Evolutionary conservation across 2,797 vertebrate genomes (phyloP), one percentile per base, ranked within the genome.

Genomic region (Diglossa cyanea): DNA sequence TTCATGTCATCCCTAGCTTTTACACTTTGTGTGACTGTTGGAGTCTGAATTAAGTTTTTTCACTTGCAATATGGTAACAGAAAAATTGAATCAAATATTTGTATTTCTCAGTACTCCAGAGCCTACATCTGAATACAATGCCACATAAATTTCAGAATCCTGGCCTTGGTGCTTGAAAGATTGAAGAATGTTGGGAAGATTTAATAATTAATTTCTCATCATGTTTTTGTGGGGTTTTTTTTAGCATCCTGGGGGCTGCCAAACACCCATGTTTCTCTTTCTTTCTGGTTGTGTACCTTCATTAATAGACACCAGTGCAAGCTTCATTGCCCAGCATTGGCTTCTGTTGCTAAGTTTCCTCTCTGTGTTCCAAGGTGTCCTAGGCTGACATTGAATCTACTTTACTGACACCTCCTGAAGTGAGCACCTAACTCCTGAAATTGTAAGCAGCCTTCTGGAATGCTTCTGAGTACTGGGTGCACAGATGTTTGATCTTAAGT

Each of bases 341-440:
- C 25, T 90, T 39, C 7, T 60, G 23, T 31, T 33, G 7, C 21
- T 40, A 6, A 0, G 1, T 5, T 33, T 20, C 12, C 25, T 42
- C 40, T 62, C 7, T 47, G 5, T 1, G 1, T 50, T 77, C 26
- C 13, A 14, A 17, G 26, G 8, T 37, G 9, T 53, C 16, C n/a
- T 31, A 24, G 26, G 13, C 6, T 48, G 44, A 10, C 4, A 8
- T 1, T 4, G 28, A 66, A 18, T 26, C 44, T 53, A 5, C 13
- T 23, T 39, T 31, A 20, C 23, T 58, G 57, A 28, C 25, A 39
- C 11, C 17, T 25, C 21, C 26, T 58, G 21, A 23, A 39, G 20
- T 5, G 23, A 44, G 4, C 12, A 7, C 20, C 0, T 5, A 28
- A 25, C 9, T 26, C 28, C 19, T 31, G 2, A 39, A 61, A 37